phyloP scores from a whole-genome alignment of 2,888 invertebrate genomes.

The Empis stercorea region DNA sequence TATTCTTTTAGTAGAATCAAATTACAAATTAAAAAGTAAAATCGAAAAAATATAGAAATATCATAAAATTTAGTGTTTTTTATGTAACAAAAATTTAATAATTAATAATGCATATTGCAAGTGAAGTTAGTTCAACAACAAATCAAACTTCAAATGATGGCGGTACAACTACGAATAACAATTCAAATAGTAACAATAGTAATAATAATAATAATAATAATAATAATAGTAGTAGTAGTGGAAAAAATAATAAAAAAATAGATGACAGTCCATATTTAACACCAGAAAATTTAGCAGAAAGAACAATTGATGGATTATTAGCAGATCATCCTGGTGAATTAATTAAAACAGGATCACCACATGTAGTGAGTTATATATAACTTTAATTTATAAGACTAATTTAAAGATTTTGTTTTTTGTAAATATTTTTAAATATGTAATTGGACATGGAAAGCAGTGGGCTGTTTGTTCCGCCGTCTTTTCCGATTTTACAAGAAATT shows the following conservation, averaged over 20 bases:
- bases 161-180: slow-evolving; percentile 12
- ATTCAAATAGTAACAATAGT: slow-evolving; percentile 16
- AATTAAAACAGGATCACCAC: slow-evolving; percentile 87
- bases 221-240: slow-evolving; percentile 21
- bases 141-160: slow-evolving; percentile 40
- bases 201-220: slow-evolving; percentile 19
- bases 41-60: too few relatives aligned
- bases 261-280: slow-evolving; percentile 45
- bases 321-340: slow-evolving; percentile 88
- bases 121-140: slow-evolving; percentile 64
- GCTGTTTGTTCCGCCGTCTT: too few relatives aligned
- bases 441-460: too few relatives aligned
- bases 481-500: too few relatives aligned
- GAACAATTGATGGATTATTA: slow-evolving; percentile 69
- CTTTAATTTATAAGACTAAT: background rate
- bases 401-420: background rate
- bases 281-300: slow-evolving; percentile 69
- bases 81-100: slow-evolving; percentile 8
- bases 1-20: too few relatives aligned
- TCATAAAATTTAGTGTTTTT: background rate
- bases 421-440: too few relatives aligned
- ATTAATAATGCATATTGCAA: slow-evolving; percentile 69
- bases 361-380: slow-evolving; percentile 51
- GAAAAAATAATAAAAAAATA: slow-evolving; percentile 22
- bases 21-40: too few relatives aligned